A percentile compares a stretch with the other conserved stretches of the same genome.
Conservation (phyloP, 1,140 invertebrate genomes). For the Mamestra configurata region DNA sequence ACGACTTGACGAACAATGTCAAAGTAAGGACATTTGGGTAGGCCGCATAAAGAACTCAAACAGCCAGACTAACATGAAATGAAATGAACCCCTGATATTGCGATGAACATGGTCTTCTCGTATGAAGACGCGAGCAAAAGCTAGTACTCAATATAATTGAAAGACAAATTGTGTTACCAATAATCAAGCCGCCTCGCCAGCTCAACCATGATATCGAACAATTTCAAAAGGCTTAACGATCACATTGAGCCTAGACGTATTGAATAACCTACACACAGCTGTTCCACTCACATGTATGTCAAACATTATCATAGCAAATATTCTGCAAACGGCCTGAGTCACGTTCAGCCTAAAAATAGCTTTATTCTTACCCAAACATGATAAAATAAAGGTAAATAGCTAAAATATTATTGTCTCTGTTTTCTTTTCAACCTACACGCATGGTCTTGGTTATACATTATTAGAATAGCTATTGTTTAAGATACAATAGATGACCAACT, state of each 20-base stretch:
- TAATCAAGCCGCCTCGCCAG: too few relatives aligned
- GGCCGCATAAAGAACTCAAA: too few relatives aligned
- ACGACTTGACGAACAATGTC: too few relatives aligned
- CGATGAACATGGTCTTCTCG: too few relatives aligned
- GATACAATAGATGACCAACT: background rate
- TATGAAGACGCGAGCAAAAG: too few relatives aligned
- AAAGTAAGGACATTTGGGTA: too few relatives aligned
- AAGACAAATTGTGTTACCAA: too few relatives aligned
- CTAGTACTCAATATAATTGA: too few relatives aligned
- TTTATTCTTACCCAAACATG: background rate
- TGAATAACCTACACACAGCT: background rate
- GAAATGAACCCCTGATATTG: too few relatives aligned
- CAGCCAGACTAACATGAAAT: too few relatives aligned
- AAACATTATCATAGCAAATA: constrained; percentile 8
- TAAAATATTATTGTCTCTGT: background rate
- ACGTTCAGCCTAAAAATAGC: background rate
- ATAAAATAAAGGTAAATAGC: background rate
- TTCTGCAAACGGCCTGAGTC: background rate
- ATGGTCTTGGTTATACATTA: background rate
- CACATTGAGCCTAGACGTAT: background rate
- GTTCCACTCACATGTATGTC: background rate
- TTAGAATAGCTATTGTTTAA: background rate
- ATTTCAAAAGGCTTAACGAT: background rate
- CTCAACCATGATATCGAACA: background rate
- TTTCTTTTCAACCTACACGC: background rate